These are phyloP conservation scores for Sternarchorhynchus goeldii DNA, from an alignment of 2,797 vertebrate species.

Conservation along the genomic window DNA sequence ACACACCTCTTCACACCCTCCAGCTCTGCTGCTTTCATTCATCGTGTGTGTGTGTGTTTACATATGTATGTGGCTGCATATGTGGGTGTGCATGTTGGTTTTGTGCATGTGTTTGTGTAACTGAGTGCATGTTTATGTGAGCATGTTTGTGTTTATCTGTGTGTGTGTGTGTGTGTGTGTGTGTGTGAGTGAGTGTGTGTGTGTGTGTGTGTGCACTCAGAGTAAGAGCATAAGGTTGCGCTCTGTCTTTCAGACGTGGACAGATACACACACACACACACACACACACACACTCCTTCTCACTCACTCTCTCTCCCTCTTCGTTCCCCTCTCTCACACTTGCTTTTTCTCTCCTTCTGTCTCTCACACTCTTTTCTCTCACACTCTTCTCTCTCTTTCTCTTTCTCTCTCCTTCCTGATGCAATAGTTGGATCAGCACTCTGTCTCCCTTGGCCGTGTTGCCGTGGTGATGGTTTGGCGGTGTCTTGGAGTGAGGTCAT, in stretches of 20 bases:
- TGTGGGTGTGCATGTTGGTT: neutral
- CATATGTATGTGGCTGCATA: constrained; percentile 8
- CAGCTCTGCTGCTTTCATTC: constrained; percentile 19
- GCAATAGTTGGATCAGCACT: constrained; percentile 60
- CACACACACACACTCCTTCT: constrained; percentile 17
- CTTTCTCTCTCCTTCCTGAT: constrained; percentile 49
- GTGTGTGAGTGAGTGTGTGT: neutral
- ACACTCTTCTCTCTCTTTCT: constrained; percentile 19
- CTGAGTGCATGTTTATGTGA: neutral
- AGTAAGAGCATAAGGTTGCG: constrained; percentile 13
- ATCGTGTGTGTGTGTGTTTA: neutral
- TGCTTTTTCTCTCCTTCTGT: neutral
- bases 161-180: neutral
- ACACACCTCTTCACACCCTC: constrained; percentile 1
- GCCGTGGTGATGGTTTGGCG: constrained; percentile 60
- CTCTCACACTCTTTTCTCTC: neutral
- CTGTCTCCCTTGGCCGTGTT: constrained; percentile 56
- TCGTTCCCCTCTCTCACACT: neutral
- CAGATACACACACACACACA: constrained; percentile 27
- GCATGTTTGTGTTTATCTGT: constrained; percentile 8
- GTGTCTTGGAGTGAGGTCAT: constrained; percentile 56
- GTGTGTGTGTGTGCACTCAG: constrained; percentile 2
- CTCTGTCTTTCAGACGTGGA: constrained; percentile 27
- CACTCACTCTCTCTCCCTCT: constrained; percentile 22
- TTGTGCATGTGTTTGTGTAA: too few species aligned